Evolutionary conservation across 2,113 vertebrate genomes (phyloP), one percentile per base, ranked within the genome.

Genomic region (Bombycilla garrulus): DNA sequence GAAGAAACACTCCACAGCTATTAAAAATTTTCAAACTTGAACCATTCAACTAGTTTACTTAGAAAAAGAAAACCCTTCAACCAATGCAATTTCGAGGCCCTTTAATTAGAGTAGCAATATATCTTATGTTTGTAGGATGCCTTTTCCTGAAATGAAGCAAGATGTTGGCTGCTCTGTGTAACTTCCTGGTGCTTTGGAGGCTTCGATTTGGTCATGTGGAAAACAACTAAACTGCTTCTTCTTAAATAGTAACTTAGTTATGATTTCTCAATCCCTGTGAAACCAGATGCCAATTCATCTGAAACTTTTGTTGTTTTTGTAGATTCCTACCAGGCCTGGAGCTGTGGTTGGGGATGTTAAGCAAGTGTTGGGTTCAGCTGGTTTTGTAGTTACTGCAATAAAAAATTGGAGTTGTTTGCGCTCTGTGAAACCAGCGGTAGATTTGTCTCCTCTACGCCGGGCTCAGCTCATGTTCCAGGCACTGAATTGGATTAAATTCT

Each of bases 401-500:
- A 62, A 79, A 69, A 33, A 7, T 11, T 10, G 86, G 65, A 66
- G 51, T 53, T 76, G 81, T 77, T 70, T 48, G 65, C 10, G 18
- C 47, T 42, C 76, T 36, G 65, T 13, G 84, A 28, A 69, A 82
- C 15, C 64, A 45, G 88, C 47, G 2, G 14, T 95, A 85, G 81
- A 51, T 95, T 95, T 86, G 91, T 94, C 60, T 92, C 47, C 77
- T 71, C 38, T 4, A 19, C 33, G 12, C 88, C 28, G 28, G 90
- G 84, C 95, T 97, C 97, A 96, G 97, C 98, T 98, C 83, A 10
- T 96, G 96, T 97, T 96, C 92, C 60, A 86, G 95, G 84, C 95
- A 15, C 91, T 92, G 96, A 98, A 98, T 98, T 97, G 98, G 98
- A 98, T 98, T 98, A 98, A 98, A 98, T 97, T 98, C 98, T 98